Base-by-base conservation (phyloP, 2,797 vertebrate species). In the Melanotaenia pygmaea region DNA sequence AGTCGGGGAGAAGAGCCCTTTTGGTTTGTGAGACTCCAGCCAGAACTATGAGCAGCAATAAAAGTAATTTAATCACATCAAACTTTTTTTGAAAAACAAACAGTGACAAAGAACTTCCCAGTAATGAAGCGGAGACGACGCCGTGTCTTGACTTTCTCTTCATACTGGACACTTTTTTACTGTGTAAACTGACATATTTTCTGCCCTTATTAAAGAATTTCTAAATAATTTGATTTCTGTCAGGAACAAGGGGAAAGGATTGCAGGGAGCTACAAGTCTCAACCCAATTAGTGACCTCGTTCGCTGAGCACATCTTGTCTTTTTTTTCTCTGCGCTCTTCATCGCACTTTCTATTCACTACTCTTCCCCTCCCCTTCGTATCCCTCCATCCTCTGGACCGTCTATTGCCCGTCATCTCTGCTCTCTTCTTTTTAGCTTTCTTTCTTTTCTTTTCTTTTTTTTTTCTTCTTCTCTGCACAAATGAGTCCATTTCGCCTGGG, bases 201-300 rank as follows among this genome's bases (percentile, higher is more conserved):
- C 73, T 57, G 56, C 59, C 72, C 79, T 83, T 86, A 68, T 79
- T 83, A 83, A 82, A 82, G 72, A 84, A 77, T 82, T 88, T 81
- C 60, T 58, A 81, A 89, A 85, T 82, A 80, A 82, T 91, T 85
- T 86, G 77, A 88, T 88, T 91, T 89, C 81, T 89, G 82, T 81
- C 85, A 79, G 81, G 70, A 71, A 62, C 3, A 45, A 70, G 72
- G 67, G 43, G 70, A 66, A 83, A 73, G 75, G 76, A 85, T 73
- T 83, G 81, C 72, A 67, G 71, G 82, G 77, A 84, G 87, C 80
- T 84, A 67, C 78, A 77, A 88, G 82, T 91, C 86, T 88, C 87
- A 82, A 85, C 88, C 89, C 90, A 91, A 93, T 93, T 92, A 93
- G 89, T 86, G 90, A 91, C 88, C 86, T 86, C 60, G 45, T 88